These are phyloP conservation scores for Pangasius mekongensis DNA, from an alignment of 2,797 vertebrate genomes.

Conservation along the genomic window DNA sequence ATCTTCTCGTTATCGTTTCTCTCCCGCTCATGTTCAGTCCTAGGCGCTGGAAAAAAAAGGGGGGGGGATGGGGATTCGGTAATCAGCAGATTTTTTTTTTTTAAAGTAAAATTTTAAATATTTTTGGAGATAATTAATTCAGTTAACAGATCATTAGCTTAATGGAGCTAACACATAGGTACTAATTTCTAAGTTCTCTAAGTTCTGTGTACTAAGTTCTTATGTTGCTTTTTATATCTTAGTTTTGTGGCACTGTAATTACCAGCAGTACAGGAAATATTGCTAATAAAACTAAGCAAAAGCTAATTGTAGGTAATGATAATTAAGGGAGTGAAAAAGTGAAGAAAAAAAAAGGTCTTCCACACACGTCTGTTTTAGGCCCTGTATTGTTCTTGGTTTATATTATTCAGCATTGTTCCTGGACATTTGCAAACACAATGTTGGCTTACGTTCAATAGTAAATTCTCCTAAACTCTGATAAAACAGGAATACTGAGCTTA, in stretches of 20 bases:
- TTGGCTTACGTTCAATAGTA: background rate
- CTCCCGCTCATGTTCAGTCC: background rate
- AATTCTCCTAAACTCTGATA: background rate
- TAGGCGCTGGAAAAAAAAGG: no score
- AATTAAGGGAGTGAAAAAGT: background rate
- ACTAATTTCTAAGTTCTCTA: background rate
- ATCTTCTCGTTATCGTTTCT: background rate
- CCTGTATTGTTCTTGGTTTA: background rate
- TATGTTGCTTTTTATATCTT: background rate
- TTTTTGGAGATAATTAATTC: background rate
- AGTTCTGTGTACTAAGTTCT: background rate
- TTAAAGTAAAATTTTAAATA: background rate
- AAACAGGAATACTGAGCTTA: background rate
- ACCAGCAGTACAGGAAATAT: background rate
- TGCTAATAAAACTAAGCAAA: background rate
- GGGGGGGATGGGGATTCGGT: background rate
- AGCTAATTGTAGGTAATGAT: background rate
- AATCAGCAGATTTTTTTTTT: background rate
- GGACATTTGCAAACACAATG: background rate
- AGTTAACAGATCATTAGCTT: background rate
- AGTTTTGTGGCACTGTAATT: background rate
- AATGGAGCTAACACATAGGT: no score
- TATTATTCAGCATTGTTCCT: background rate
- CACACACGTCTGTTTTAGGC: background rate
- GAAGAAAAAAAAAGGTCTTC: background rate